Conservation (phyloP, 2,113 vertebrate genomes). For the Peromyscus polionotus region DNA sequence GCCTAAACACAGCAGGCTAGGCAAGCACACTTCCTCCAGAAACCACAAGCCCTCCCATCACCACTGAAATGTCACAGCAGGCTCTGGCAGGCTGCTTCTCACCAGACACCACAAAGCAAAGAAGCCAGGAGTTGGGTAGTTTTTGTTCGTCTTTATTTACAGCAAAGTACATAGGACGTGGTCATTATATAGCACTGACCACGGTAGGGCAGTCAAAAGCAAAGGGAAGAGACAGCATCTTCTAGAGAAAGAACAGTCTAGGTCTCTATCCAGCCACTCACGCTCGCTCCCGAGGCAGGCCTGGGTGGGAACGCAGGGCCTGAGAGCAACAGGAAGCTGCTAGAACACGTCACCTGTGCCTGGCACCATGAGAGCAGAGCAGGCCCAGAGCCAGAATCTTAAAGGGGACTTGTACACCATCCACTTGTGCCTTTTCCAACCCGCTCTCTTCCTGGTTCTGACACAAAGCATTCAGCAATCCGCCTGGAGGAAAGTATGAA, state of each 20-base stretch:
- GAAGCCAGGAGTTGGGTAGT: not conserved
- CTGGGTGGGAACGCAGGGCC: not conserved
- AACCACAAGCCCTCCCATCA: not conserved
- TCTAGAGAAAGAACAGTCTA: not conserved
- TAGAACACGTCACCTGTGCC: not conserved
- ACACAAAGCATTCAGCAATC: not conserved
- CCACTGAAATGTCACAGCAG: not conserved
- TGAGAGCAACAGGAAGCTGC: not conserved
- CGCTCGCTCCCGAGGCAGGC: not conserved
- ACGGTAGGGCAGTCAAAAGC: not conserved
- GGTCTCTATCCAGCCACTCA: not conserved
- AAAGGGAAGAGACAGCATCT: constrained; percentile 43
- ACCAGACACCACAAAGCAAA: constrained; percentile 25
- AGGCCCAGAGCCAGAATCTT: not conserved
- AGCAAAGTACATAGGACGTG: constrained; percentile 69
- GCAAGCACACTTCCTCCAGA: not conserved
- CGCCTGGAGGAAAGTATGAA: not conserved
- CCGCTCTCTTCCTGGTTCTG: not conserved
- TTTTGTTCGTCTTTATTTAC: constrained; percentile 78
- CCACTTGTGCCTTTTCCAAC: fast-evolving
- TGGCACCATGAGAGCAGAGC: not conserved
- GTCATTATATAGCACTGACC: constrained; percentile 58
- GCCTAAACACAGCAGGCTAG: not conserved
- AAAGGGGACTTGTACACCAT: not conserved
- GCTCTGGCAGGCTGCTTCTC: not conserved